phyloP scores from a whole-genome alignment of 2,888 invertebrate species.

The Epicampocera succincta region DNA sequence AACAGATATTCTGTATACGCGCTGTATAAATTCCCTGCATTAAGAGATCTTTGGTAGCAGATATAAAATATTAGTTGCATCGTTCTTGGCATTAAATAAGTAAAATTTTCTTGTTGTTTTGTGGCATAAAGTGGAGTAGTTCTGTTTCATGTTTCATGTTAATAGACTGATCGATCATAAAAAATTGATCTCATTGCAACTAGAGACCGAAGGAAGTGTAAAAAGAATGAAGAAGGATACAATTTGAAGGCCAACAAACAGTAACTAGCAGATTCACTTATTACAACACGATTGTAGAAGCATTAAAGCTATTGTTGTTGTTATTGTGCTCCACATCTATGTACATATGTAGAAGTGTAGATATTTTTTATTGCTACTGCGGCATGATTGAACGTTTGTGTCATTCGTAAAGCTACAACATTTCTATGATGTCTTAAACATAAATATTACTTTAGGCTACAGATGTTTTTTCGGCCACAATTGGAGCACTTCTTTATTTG shows the following conservation, averaged over 20 bases:
- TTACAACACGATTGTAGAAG: conserved; percentile 26
- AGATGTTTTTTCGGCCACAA: conserved; percentile 73
- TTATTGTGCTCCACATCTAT: too few species aligned
- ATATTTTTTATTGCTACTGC: conserved; percentile 37
- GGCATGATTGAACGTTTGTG: conserved; percentile 70
- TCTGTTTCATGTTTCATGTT: conserved; percentile 71
- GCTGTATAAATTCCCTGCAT: conserved; percentile 3
- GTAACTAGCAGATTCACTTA: conserved; percentile 15
- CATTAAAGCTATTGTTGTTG: conserved; percentile 37
- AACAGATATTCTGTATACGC: conserved; percentile 14
- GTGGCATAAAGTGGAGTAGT: conserved; percentile 29
- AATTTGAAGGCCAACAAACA: conserved; percentile 13
- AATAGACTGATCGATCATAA: conserved; percentile 81
- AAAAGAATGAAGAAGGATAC: conserved; percentile 26
- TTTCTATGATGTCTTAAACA: conserved; percentile 65
- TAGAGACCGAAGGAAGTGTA: conserved; percentile 43
- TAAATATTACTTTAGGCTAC: conserved; percentile 62
- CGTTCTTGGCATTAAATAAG: conserved; percentile 2
- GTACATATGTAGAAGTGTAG: too few species aligned
- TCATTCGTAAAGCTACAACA: conserved; percentile 65
- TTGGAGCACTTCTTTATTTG: conserved; percentile 79
- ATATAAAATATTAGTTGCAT: conserved; percentile 54
- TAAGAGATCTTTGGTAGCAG: conserved; percentile 39
- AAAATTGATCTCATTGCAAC: conserved; percentile 74
- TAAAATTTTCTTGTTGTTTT: neutral